Evolutionary conservation across 2,888 invertebrate genomes (phyloP).

Genomic region (Chydorus sphaericus): DNA sequence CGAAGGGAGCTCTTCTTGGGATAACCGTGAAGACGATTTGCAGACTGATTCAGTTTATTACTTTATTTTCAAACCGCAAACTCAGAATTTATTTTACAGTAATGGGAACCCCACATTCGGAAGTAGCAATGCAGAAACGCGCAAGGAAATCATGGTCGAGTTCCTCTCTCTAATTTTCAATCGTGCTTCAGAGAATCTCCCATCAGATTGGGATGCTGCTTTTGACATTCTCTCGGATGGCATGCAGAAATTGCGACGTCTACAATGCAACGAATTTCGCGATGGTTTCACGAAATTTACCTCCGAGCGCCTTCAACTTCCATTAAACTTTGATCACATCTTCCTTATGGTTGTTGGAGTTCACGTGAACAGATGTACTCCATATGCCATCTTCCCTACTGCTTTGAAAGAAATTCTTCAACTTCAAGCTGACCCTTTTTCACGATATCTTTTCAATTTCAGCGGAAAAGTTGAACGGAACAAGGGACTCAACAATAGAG

Average conservation of each 20-base stretch:
- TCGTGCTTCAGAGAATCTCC: neutral
- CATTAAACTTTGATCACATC: neutral
- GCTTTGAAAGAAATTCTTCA: neutral
- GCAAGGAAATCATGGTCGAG: neutral
- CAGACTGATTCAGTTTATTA: slow-evolving; percentile 2
- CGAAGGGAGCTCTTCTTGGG: neutral
- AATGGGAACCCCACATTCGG: too few species aligned
- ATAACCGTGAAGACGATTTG: neutral
- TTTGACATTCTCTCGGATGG: neutral
- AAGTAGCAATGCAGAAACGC: neutral
- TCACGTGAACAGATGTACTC: neutral
- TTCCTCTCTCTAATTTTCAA: neutral
- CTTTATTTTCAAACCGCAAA: neutral
- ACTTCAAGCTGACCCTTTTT: neutral
- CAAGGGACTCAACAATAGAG: neutral
- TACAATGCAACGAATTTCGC: neutral
- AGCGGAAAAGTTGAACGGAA: neutral
- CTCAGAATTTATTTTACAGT: neutral
- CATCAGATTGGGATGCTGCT: neutral
- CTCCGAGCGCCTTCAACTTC: neutral
- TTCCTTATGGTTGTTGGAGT: neutral
- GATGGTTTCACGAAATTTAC: neutral
- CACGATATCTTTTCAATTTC: neutral
- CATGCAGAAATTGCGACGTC: neutral
- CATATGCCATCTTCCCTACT: neutral